phyloP scores from a whole-genome alignment of 2,888 invertebrate species.

The Leucoma salicis region DNA sequence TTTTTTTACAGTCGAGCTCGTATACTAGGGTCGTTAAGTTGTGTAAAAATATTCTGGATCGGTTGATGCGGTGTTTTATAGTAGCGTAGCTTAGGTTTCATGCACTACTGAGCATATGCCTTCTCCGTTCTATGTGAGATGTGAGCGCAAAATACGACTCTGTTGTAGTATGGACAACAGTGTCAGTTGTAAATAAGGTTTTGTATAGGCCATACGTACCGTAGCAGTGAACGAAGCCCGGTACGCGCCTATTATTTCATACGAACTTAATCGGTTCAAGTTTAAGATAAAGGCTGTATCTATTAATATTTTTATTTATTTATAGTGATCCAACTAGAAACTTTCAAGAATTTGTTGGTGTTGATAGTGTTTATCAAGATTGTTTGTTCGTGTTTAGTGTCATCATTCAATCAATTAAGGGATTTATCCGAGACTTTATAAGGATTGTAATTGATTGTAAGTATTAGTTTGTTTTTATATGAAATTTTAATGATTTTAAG shows the following conservation, averaged over 20 bases:
- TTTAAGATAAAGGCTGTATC: conserved; percentile 37
- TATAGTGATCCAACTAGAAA: conserved; percentile 67
- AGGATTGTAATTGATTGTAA: conserved; percentile 65
- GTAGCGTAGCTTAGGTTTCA: conserved; percentile 55
- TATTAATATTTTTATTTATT: conserved; percentile 27
- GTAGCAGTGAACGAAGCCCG: conserved; percentile 60
- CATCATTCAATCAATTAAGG: conserved; percentile 54
- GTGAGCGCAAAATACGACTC: conserved; percentile 63
- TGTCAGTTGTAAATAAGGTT: conserved; percentile 83
- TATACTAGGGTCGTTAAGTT: conserved; percentile 74
- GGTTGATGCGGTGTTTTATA: conserved; percentile 63
- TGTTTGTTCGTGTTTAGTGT: conserved; percentile 67
- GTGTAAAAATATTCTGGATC: conserved; percentile 70
- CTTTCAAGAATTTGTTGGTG: conserved; percentile 59
- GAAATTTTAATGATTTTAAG: no score
- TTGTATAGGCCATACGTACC: conserved; percentile 81
- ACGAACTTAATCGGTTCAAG: conserved; percentile 43
- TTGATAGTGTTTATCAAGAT: conserved; percentile 57
- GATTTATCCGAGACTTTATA: conserved; percentile 45
- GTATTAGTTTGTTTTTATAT: no score
- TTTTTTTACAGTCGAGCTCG: conserved; percentile 77
- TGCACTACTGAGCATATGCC: conserved; percentile 64
- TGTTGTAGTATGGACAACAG: conserved; percentile 75
- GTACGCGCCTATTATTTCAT: conserved; percentile 49
- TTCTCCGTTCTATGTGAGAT: conserved; percentile 69